Evolutionary conservation across 2,888 invertebrate genomes (phyloP), one percentile per base, ranked within the genome.

Genomic region (Nasonia oneida): DNA sequence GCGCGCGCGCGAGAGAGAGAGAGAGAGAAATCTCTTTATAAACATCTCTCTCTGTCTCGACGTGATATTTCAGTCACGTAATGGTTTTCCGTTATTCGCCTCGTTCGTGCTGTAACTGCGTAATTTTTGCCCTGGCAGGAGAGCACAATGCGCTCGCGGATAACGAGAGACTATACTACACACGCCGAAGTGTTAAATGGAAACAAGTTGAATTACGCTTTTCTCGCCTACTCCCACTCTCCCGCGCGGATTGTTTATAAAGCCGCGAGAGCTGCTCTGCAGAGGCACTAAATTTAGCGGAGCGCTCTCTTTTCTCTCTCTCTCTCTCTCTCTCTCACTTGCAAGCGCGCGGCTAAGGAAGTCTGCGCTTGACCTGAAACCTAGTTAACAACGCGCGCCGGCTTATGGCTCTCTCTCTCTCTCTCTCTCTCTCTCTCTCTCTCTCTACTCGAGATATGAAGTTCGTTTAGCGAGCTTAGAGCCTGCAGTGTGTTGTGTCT

Each of bases 21-120:
- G 39, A 47, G 42, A 47, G 29, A 29, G 71, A 74, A 86, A 84
- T 81, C 81, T 81, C 74, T 81, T 79, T 76, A 75, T 80, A 84
- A 86, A 82, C 61, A 86, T 81, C 47, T 47, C 12, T 12, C 47
- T 47, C 47, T 42, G 1, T 12, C 5, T 33, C 42, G 42, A 75
- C 81, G 75, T 53, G 84, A 84, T 84, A 84, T 86, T 86, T 79
- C 47, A 81, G 84, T 84, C 84, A 82, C 81, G 84, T 86, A 82
- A 82, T 75, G 79, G 76, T 79, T 71, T 86, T 82, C 86, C 23
- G 80, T 86, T 83, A 83, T 77, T 37, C 37, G n/a, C 73, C 47
- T 39, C 33, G 39, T 42, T 73, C 83, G 83, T 76, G 76, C 81
- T 39, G 15, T 47, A 79, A 81, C 71, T 83, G 39, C 81, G 53